phyloP scores from a whole-genome alignment of 2,113 vertebrate genomes.

The Aramus guarauna region DNA sequence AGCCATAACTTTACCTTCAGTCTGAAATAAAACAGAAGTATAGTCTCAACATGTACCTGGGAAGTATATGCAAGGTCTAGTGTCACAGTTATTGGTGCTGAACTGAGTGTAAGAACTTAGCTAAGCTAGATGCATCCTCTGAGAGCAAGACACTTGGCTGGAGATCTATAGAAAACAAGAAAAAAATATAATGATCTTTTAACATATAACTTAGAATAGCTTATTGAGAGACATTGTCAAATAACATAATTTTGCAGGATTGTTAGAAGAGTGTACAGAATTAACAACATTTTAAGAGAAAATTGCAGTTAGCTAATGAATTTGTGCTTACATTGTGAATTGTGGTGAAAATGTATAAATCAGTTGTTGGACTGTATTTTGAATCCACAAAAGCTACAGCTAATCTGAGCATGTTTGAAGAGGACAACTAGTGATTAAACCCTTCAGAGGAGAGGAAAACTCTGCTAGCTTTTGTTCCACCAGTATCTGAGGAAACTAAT shows the following conservation, averaged over 20 bases:
- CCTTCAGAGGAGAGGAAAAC: not conserved
- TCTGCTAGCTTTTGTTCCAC: conserved; percentile 10
- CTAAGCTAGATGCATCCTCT: not conserved
- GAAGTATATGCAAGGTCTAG: not conserved
- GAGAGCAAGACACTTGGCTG: not conserved
- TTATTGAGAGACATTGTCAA: not conserved
- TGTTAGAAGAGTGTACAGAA: not conserved
- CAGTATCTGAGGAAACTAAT: not conserved
- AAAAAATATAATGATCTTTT: not conserved
- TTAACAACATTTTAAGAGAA: not conserved
- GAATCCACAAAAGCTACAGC: conserved; percentile 10
- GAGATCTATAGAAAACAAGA: not conserved
- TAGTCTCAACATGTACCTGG: not conserved
- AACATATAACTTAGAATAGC: not conserved
- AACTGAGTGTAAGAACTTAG: not conserved
- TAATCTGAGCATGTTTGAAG: not conserved
- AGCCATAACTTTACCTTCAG: not conserved
- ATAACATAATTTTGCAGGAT: not conserved
- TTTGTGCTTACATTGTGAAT: conserved; percentile 19
- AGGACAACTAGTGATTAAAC: conserved; percentile 38
- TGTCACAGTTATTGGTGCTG: not conserved
- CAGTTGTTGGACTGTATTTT: not conserved
- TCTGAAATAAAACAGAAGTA: not conserved
- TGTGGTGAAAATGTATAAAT: not conserved
- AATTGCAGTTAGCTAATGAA: not conserved